Evolutionary conservation across 1,140 invertebrate genomes (phyloP).

Genomic region (Trichoplusia ni): DNA sequence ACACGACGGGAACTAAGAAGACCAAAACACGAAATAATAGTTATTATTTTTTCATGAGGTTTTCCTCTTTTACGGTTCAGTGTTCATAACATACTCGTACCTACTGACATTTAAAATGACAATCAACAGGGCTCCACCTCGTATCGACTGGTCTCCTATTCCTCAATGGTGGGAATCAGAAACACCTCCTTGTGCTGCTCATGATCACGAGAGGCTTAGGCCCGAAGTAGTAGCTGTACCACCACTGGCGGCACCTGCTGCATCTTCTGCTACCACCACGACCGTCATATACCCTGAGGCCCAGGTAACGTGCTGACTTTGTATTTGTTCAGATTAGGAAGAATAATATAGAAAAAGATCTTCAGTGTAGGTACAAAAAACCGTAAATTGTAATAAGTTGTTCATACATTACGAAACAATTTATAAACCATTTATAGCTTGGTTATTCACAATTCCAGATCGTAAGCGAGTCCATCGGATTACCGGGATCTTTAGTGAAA

Average conservation of each 20-base stretch:
- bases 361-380: too few relatives aligned
- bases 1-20: too few relatives aligned
- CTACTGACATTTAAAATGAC: background rate
- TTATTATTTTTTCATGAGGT: too few relatives aligned
- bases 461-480: slow-evolving; percentile 95
- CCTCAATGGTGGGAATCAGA: slow-evolving; percentile 74
- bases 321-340: background rate
- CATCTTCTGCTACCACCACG: slow-evolving; percentile 92
- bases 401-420: too few relatives aligned
- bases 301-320: slow-evolving; percentile 82
- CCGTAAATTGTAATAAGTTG: too few relatives aligned
- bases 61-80: background rate
- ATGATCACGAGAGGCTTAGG: slow-evolving; percentile 90
- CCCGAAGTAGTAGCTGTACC: slow-evolving; percentile 93
- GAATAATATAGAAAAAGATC: too few relatives aligned
- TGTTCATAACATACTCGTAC: background rate
- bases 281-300: slow-evolving; percentile 93
- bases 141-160: slow-evolving; percentile 75
- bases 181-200: slow-evolving; percentile 89
- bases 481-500: slow-evolving; percentile 95
- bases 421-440: too few relatives aligned
- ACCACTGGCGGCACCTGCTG: slow-evolving; percentile 89
- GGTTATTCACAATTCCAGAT: slow-evolving; percentile 87
- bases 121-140: slow-evolving; percentile 71
- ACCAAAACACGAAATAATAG: too few relatives aligned